Base-by-base conservation (phyloP, 2,888 invertebrate species). In the Macrosoma leucophasiata region DNA sequence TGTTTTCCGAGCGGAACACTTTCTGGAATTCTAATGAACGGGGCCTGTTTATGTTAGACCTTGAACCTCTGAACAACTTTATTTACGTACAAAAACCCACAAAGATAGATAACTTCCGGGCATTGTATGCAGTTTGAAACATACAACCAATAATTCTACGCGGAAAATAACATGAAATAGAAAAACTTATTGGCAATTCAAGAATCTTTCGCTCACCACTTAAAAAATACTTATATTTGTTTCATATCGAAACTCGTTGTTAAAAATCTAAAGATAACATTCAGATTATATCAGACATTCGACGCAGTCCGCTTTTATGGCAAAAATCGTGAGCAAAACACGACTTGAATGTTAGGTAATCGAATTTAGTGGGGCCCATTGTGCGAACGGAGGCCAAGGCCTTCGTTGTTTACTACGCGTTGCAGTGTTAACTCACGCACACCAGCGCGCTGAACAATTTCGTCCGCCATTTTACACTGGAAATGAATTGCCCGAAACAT, bases 341-440 rank as follows among this genome's bases (percentile, higher is more conserved):
- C 63, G 61, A 61, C 39, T 42, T 37, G 42, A 58, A 55, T 59
- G 64, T 77, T 76, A 71, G 58, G 64, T 76, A 74, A 79, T 74
- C 73, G 69, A 76, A 77, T 81, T 76, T 71, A 61, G 73, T 67
- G 72, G 62, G 69, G 68, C 69, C 74, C 63, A 79, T 79, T 81
- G 77, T 81, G 63, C 58, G 44, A n/a, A 41, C 46, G 57, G 69
- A 67, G 77, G 79, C 78, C 82, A 82, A 84, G 82, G 82, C 59
- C 75, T 62, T 46, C 29, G 53, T 62, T 84, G 81, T 84, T 84
- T 81, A 82, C 78, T 70, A 65, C 65, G 65, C 60, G 56, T 55
- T 54, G 52, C 51, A 45, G 37, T 37, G n/a, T n/a, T n/a, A n/a
- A n/a, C 27, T n/a, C n/a, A n/a, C n/a, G n/a, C n/a, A n/a, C n/a